Evolutionary conservation across 2,797 vertebrate species (phyloP).

Genomic region (Galago senegalensis): DNA sequence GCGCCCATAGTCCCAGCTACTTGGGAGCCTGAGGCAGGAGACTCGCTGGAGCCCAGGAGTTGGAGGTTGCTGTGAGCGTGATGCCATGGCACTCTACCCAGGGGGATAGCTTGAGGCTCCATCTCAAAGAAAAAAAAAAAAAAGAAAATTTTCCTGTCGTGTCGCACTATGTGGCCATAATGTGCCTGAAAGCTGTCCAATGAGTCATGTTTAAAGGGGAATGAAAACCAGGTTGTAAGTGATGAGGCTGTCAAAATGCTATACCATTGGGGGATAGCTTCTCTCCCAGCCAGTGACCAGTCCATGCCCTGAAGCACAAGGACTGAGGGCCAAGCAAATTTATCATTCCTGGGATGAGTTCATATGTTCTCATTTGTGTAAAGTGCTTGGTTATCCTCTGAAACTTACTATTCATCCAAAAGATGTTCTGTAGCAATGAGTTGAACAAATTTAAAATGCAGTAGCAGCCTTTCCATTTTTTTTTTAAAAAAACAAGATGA

Average conservation of each 20-base stretch:
- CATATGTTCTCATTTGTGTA: constrained; percentile 56
- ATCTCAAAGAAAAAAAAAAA: too few species aligned
- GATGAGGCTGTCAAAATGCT: constrained; percentile 32
- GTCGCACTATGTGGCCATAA: background rate
- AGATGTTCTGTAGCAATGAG: background rate
- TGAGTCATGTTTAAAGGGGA: constrained; percentile 42
- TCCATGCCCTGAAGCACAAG: background rate
- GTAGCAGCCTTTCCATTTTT: background rate
- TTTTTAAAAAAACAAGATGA: background rate
- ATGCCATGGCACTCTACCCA: too few species aligned
- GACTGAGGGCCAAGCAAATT: background rate
- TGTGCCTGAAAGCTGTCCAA: background rate
- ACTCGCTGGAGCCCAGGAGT: too few species aligned
- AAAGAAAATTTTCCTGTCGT: background rate
- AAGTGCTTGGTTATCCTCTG: constrained; percentile 43
- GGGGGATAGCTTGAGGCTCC: too few species aligned
- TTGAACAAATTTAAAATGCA: constrained; percentile 31
- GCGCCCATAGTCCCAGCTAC: too few species aligned
- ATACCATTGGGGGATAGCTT: background rate
- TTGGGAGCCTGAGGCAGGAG: too few species aligned
- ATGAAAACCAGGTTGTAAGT: constrained; percentile 31
- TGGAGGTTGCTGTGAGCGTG: too few species aligned
- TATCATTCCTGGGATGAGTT: constrained; percentile 14
- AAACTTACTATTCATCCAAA: constrained; percentile 46
- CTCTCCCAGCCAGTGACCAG: constrained; percentile 31